These are phyloP conservation scores for Iphiclides podalirius DNA, from an alignment of 2,888 invertebrate species.

Conservation along the genomic window DNA sequence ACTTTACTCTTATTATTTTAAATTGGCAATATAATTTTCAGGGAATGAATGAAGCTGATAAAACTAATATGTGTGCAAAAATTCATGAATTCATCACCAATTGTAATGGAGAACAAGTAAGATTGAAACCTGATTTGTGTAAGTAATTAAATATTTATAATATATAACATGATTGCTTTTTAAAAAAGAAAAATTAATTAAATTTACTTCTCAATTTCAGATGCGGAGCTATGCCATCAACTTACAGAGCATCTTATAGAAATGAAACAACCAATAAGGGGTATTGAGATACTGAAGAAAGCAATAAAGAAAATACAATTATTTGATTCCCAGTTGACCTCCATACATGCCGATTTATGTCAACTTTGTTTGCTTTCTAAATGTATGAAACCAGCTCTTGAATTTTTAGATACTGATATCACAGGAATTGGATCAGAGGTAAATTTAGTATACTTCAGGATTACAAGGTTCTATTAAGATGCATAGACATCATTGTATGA, in stretches of 20 bases:
- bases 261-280: slow-evolving; percentile 88
- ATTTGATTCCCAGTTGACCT: slow-evolving; percentile 93
- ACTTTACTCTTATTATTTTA: too few relatives aligned
- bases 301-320: slow-evolving; percentile 94
- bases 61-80: slow-evolving; percentile 83
- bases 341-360: slow-evolving; percentile 96
- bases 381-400: slow-evolving; percentile 94
- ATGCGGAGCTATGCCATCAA: slow-evolving; percentile 93
- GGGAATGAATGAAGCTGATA: slow-evolving; percentile 67
- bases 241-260: slow-evolving; percentile 89
- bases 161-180: too few relatives aligned
- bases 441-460: too few relatives aligned
- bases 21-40: slow-evolving; percentile 39
- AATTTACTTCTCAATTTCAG: slow-evolving; percentile 67
- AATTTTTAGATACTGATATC: slow-evolving; percentile 93
- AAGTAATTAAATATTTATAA: slow-evolving; percentile 60
- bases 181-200: too few relatives aligned
- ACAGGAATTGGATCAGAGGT: slow-evolving; percentile 94
- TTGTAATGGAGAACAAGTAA: slow-evolving; percentile 94
- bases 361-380: slow-evolving; percentile 94
- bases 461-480: too few relatives aligned
- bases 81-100: slow-evolving; percentile 92
- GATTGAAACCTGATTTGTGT: slow-evolving; percentile 92
- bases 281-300: slow-evolving; percentile 89
- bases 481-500: too few relatives aligned